These are phyloP conservation scores for Mythimna pallens DNA, from an alignment of 2,888 invertebrate species.

Conservation along the genomic window DNA sequence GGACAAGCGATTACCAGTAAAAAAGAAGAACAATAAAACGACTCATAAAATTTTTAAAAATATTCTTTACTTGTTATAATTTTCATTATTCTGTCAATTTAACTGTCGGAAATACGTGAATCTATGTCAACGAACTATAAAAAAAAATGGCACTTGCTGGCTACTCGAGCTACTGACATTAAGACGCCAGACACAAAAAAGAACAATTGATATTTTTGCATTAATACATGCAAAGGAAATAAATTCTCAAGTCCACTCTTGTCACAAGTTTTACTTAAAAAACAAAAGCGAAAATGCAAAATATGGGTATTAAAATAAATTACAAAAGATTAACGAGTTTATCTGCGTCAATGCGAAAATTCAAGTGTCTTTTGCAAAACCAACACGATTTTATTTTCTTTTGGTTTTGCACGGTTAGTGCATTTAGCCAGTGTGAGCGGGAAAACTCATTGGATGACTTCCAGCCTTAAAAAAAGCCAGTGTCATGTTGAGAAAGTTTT, in stretches of 20 bases:
- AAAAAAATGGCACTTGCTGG: conserved; percentile 1
- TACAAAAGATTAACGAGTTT: conserved; percentile 15
- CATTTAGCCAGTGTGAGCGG: no score
- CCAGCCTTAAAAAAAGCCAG: no score
- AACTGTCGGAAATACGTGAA: neutral
- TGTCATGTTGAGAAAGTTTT: no score
- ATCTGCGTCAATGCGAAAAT: conserved; percentile 13
- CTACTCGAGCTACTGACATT: neutral
- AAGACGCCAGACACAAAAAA: neutral
- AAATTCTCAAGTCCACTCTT: conserved; percentile 10
- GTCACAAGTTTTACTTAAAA: neutral
- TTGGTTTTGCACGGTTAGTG: no score
- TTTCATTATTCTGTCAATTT: neutral
- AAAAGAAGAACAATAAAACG: no score
- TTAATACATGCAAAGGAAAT: conserved; percentile 5
- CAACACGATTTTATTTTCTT: neutral
- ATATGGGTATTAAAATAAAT: neutral
- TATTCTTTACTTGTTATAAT: neutral
- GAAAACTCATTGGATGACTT: no score
- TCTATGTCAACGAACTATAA: neutral
- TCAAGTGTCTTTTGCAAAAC: neutral
- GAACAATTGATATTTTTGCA: neutral
- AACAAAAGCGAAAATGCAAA: neutral
- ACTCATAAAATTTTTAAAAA: no score
- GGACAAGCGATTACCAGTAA: no score